Base-by-base conservation (phyloP, 2,797 vertebrate genomes). In the Hirundo rustica region DNA sequence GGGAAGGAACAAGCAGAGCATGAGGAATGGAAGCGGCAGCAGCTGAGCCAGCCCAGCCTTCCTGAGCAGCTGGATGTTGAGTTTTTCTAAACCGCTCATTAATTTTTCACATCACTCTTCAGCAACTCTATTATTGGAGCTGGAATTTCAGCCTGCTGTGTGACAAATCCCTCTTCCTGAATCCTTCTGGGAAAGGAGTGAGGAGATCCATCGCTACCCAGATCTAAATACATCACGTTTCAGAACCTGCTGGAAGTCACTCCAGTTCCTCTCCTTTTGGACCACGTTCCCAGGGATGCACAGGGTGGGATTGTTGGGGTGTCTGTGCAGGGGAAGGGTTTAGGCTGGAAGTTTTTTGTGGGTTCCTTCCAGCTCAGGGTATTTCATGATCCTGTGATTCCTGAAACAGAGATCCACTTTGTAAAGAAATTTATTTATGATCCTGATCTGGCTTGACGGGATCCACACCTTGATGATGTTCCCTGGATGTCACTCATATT, bases 161-260 rank as follows among this genome's bases (percentile, higher is more conserved):
- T 36, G 55, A 61, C 42, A 75, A 65, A 36, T 36, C 25, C 14
- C 8, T 65, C 36, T 36, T 50, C 45, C 51, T 60, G 66, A 66
- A 65, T 77, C 50, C 50, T 65, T 27, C 32, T 58, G 74, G 50
- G 61, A 61, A 50, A 20, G 11, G 6, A 29, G n/a, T 20, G 40
- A 84, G 17, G 38, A 87, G 8, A 54, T 50, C 38, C 44, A 11
- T 32, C 71, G 22, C 26, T 32, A 21, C 45, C 27, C 57, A 75
- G 29, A 12, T 26, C 45, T 19, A 14, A 38, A 5, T 4, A 29
- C 7, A 10, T 13, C 34, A 6, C 0, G 0, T 4, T 36, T 62
- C 76, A 81, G 40, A 45, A 44, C 5, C 65, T 64, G 44, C 44
- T 48, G 47, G 55, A 68, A 62, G 14, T 48, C 0, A 0, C 30